Conservation (phyloP, 2,888 invertebrate species). For the Congeria kusceri region DNA sequence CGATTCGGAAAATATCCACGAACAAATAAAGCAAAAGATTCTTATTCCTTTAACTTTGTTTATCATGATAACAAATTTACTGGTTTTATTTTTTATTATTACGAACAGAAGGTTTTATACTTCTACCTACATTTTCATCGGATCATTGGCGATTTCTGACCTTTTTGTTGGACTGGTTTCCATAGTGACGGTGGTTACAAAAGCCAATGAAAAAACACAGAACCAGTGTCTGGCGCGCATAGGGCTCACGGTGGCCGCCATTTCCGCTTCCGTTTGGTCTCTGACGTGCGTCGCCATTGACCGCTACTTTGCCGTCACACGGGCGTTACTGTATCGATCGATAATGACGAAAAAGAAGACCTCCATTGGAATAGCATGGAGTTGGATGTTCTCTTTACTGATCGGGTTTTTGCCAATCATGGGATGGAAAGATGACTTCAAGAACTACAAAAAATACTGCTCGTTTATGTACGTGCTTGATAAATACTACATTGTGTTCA, state of each 20-base stretch:
- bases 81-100: conserved; percentile 64
- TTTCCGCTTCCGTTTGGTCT: conserved; percentile 68
- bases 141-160: conserved; percentile 71
- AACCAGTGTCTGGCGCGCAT: conserved; percentile 69
- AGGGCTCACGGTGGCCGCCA: conserved; percentile 67
- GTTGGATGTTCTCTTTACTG: conserved; percentile 68
- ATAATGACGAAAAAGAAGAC: conserved; percentile 68
- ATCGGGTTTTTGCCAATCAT: conserved; percentile 75
- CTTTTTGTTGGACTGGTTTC: conserved; percentile 71
- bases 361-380: conserved; percentile 53
- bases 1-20: conserved; percentile 66
- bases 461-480: conserved; percentile 72
- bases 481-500: conserved; percentile 64
- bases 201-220: conserved; percentile 60
- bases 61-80: conserved; percentile 67
- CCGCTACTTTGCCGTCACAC: conserved; percentile 75
- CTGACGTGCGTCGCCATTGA: conserved; percentile 77
- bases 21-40: conserved; percentile 63
- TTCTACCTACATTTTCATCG: conserved; percentile 71
- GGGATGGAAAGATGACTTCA: conserved; percentile 71
- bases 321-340: conserved; percentile 70
- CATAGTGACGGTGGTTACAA: conserved; percentile 69
- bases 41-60: conserved; percentile 68
- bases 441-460: conserved; percentile 66
- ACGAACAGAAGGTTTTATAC: conserved; percentile 63